These are phyloP conservation scores for Choloepus hoffmanni DNA, from an alignment of 2,113 vertebrate species.

Conservation along the genomic window DNA sequence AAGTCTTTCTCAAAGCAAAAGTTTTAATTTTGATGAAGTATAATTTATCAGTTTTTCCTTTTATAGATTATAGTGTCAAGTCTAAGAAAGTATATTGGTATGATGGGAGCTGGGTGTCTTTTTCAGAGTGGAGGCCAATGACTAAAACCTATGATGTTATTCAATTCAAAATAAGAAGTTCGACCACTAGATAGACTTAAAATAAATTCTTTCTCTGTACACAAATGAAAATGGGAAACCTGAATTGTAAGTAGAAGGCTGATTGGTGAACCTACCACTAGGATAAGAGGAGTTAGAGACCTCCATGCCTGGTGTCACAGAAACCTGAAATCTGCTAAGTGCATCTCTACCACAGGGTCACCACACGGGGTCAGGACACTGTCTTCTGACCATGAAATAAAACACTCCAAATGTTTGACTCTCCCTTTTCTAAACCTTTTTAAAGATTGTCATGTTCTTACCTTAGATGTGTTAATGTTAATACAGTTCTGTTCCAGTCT, in stretches of 20 bases:
- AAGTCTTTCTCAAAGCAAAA: background rate
- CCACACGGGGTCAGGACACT: background rate
- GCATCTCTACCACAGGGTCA: background rate
- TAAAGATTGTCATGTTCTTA: slow-evolving; percentile 7
- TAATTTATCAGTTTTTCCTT: background rate
- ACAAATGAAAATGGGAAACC: background rate
- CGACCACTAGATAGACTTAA: background rate
- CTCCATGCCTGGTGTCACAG: background rate
- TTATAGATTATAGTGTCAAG: background rate
- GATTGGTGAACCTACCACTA: background rate
- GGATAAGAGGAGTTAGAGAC: background rate
- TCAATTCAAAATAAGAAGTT: slow-evolving; percentile 3
- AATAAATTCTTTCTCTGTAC: slow-evolving; percentile 16
- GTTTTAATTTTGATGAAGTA: slow-evolving; percentile 12
- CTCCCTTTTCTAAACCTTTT: background rate
- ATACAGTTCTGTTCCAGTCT: background rate
- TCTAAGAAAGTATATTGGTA: background rate
- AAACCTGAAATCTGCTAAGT: background rate
- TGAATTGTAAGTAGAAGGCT: background rate
- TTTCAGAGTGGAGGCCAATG: background rate
- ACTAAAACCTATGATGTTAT: background rate
- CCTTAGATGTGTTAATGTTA: background rate
- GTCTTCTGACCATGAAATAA: background rate
- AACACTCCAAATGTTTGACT: background rate
- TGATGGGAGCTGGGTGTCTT: background rate